A percentile compares a stretch with the other conserved stretches of the same genome.
phyloP scores from a whole-genome alignment of 2,113 vertebrate species.

The Peromyscus californicus region DNA sequence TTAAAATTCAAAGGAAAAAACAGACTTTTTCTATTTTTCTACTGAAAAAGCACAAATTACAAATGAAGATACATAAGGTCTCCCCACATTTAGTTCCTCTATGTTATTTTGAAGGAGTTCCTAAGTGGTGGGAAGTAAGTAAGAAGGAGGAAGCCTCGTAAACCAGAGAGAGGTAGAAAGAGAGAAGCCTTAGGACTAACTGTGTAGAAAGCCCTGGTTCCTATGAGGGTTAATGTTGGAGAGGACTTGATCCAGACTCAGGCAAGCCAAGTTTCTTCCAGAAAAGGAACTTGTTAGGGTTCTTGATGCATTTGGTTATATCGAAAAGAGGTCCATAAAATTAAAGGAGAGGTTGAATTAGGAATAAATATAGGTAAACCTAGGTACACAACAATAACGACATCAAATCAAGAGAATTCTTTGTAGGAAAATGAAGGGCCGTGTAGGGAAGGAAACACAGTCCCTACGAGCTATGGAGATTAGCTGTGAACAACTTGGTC shows the following conservation, averaged over 20 bases:
- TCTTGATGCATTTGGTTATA: neutral
- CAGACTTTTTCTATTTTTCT: neutral
- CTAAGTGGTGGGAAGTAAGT: neutral
- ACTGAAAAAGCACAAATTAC: neutral
- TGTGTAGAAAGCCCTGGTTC: neutral
- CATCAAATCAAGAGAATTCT: neutral
- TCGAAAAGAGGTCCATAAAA: neutral
- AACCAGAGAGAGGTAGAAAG: neutral
- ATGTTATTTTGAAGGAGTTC: neutral
- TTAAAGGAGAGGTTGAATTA: neutral
- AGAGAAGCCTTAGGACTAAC: neutral
- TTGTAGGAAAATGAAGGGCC: neutral
- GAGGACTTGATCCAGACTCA: neutral
- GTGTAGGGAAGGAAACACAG: neutral
- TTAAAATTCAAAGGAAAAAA: slow-evolving; percentile 32
- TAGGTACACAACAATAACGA: neutral
- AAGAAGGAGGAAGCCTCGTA: neutral
- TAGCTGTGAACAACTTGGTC: neutral
- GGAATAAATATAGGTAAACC: slow-evolving; percentile 1
- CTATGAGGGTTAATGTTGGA: neutral
- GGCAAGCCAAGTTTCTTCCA: neutral
- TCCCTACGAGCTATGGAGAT: neutral
- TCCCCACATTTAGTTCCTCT: neutral
- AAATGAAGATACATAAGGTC: neutral
- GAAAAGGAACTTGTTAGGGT: neutral